phyloP scores from a whole-genome alignment of 2,888 invertebrate genomes.

The Platynereis dumerilii region DNA sequence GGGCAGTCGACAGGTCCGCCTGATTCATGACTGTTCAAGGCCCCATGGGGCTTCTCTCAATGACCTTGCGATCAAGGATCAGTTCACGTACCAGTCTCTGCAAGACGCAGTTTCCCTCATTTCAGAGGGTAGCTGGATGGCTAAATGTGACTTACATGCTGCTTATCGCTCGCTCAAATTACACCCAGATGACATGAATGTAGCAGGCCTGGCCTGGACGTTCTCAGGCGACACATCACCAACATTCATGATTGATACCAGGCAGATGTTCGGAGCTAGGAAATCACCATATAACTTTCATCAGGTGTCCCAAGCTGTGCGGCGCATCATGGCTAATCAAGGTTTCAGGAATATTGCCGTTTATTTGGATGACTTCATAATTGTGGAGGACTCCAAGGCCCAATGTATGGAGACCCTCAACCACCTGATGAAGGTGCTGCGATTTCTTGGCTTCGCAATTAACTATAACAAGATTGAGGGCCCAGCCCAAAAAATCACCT shows the following conservation, averaged over 20 bases:
- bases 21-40: not conserved
- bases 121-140: not conserved
- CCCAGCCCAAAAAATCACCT: slow-evolving; percentile 10
- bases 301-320: slow-evolving; percentile 6
- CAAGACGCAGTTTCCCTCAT: not conserved
- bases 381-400: not conserved
- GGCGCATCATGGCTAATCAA: slow-evolving; percentile 13
- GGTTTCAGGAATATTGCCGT: not conserved
- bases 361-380: slow-evolving; percentile 24
- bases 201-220: not conserved
- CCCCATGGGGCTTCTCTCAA: not conserved
- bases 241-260: not conserved
- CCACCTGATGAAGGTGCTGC: not conserved
- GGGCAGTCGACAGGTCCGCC: not conserved
- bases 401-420: not conserved
- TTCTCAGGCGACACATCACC: not conserved
- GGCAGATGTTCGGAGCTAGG: not conserved
- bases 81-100: not conserved
- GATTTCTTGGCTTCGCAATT: slow-evolving; percentile 6
- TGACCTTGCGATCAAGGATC: not conserved
- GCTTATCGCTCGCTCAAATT: not conserved
- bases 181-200: not conserved
- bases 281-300: slow-evolving; percentile 16
- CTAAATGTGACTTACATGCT: not conserved
- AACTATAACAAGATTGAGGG: slow-evolving; percentile 17